Evolutionary conservation across 2,888 invertebrate genomes (phyloP), one percentile per base, ranked within the genome.

Genomic region (Drosophila affinis): DNA sequence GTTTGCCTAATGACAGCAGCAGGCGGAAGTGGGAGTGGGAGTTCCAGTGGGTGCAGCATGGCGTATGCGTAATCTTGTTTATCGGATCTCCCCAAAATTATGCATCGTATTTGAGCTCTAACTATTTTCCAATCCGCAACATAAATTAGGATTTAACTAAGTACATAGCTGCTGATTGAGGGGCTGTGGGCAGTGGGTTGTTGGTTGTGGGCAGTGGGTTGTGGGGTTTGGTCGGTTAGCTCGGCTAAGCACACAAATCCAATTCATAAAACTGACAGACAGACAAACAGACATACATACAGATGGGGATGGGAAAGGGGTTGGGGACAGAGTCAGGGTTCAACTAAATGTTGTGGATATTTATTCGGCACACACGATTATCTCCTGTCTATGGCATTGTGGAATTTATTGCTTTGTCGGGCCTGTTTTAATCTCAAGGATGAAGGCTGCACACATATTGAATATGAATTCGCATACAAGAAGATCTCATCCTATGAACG

Each of bases 41-140:
- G n/a, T 32, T 48, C 1, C n/a, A n/a, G n/a, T 14, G 49, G 18
- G 18, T 45, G 17, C 14, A 27, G 56, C 67, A 46, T 61, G 68
- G 75, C 83, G 87, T 83, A 84, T 86, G 59, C 73, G 73, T 88
- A 84, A 88, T 84, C 88, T 73, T 71, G 70, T 71, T 86, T 69
- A 83, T 79, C 74, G 78, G 63, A 78, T 86, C 49, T 34, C 39
- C 14, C 32, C 75, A 76, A 74, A 74, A 70, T 76, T 75, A 65
- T 68, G 73, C 67, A 58, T 46, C 52, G 58, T 32, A 73, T 55
- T 70, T 52, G 59, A 54, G 64, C 65, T 57, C 60, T 70, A 75
- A 71, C 78, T 73, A 82, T 68, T 79, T 85, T 79, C 54, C 59
- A 62, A 74, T 75, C 62, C 71, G 55, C 17, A 75, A 69, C 83